A percentile compares a stretch with the other conserved stretches of the same genome.
Evolutionary conservation across 2,888 invertebrate species (phyloP).

Genomic region (Cactoblastis cactorum): DNA sequence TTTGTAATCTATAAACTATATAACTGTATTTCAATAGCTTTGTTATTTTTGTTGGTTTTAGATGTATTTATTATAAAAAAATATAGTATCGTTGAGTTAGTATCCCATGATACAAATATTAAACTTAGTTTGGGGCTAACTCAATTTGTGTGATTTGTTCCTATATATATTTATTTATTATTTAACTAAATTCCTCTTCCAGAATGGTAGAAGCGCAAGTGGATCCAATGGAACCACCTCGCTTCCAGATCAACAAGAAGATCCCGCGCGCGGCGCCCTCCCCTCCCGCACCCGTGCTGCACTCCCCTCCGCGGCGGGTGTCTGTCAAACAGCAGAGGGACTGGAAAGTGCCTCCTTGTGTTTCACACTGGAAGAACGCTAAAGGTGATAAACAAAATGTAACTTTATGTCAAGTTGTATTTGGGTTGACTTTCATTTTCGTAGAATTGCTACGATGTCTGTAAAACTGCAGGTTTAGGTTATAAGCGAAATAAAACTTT

Average conservation of each 20-base stretch:
- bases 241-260: conserved; percentile 98
- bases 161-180: too few relatives aligned
- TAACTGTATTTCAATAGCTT: too few relatives aligned
- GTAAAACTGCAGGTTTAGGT: too few relatives aligned
- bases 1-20: too few relatives aligned
- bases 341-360: conserved; percentile 99
- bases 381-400: conserved; percentile 80
- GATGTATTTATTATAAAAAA: too few relatives aligned
- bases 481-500: too few relatives aligned
- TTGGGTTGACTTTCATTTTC: background rate
- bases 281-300: conserved; percentile 98
- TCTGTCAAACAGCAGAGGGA: conserved; percentile 99
- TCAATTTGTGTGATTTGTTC: too few relatives aligned
- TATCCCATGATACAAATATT: too few relatives aligned
- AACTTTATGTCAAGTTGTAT: background rate
- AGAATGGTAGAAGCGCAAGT: conserved; percentile 80
- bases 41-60: too few relatives aligned
- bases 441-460: too few relatives aligned
- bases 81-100: too few relatives aligned
- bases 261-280: conserved; percentile 99
- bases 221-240: conserved; percentile 99
- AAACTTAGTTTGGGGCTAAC: too few relatives aligned
- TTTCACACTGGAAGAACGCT: conserved; percentile 99
- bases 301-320: conserved; percentile 97
- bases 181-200: background rate